These are phyloP conservation scores for Cryptocheilus praepositus DNA, from an alignment of 2,888 invertebrate genomes.

Conservation along the genomic window DNA sequence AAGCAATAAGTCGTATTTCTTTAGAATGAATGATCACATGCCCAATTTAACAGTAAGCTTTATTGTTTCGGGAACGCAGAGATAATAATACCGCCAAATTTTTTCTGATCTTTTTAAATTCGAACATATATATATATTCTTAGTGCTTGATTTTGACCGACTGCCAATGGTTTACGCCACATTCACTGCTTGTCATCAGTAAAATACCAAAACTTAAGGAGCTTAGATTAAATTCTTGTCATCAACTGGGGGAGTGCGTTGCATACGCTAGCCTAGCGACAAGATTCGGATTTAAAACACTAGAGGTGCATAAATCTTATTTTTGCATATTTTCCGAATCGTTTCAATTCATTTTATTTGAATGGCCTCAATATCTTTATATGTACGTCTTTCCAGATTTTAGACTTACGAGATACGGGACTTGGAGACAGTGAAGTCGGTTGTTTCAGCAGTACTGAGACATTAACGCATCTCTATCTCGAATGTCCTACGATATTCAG, in stretches of 20 bases:
- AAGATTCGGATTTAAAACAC: constrained; percentile 81
- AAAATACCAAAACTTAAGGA: constrained; percentile 81
- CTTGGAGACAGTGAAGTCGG: constrained; percentile 79
- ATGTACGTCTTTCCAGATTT: constrained; percentile 61
- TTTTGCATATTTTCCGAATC: constrained; percentile 1
- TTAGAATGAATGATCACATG: constrained; percentile 76
- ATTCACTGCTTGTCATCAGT: constrained; percentile 83
- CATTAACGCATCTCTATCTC: constrained; percentile 76
- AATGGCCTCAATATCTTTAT: constrained; percentile 3
- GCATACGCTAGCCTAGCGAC: constrained; percentile 87
- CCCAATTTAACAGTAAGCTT: constrained; percentile 76
- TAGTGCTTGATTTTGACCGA: constrained; percentile 83
- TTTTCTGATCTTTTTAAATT: background rate
- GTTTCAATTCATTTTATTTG: background rate
- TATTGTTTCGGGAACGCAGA: background rate
- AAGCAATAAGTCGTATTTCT: constrained; percentile 76
- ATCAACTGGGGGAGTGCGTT: constrained; percentile 82
- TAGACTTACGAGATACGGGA: constrained; percentile 78
- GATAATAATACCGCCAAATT: background rate
- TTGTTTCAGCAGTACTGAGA: constrained; percentile 77
- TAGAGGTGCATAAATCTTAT: constrained; percentile 74
- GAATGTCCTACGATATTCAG: constrained; percentile 72
- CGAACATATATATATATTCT: constrained; percentile 29
- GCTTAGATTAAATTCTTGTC: constrained; percentile 81
- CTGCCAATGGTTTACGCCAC: constrained; percentile 85